A percentile compares a stretch with the other conserved stretches of the same genome.
Conservation (phyloP, 2,113 vertebrate genomes). For the Phrynocephalus versicolor region DNA sequence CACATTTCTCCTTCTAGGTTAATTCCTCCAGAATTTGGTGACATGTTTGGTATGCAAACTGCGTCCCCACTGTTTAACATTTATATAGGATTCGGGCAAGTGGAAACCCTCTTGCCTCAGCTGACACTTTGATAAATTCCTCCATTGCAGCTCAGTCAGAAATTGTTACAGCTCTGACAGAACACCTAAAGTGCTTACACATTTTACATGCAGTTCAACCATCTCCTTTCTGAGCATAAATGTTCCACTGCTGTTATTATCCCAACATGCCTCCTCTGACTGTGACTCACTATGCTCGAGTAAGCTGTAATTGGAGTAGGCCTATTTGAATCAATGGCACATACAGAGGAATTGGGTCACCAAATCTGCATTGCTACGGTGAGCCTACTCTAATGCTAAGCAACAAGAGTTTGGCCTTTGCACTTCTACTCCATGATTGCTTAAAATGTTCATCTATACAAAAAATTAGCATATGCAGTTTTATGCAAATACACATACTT, state of each 20-base stretch:
- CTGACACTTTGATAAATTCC: constrained; percentile 57
- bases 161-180: constrained; percentile 21
- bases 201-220: constrained; percentile 18
- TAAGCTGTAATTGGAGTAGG: background rate
- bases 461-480: no score
- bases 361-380: no score
- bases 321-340: background rate
- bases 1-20: background rate
- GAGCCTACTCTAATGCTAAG: no score
- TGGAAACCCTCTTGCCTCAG: constrained; percentile 14
- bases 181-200: constrained; percentile 22
- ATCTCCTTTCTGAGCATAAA: background rate
- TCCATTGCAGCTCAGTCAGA: constrained; percentile 22
- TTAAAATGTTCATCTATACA: no score
- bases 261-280: background rate
- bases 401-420: no score
- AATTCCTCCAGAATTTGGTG: constrained; percentile 1
- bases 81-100: constrained; percentile 55
- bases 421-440: no score
- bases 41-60: constrained; percentile 3
- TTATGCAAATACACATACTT: no score
- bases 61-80: constrained; percentile 48
- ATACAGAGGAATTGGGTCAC: background rate
- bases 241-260: background rate
- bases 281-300: no score